Evolutionary conservation across 1,140 invertebrate genomes (phyloP).

Genomic region (Aphaenogaster rudis): DNA sequence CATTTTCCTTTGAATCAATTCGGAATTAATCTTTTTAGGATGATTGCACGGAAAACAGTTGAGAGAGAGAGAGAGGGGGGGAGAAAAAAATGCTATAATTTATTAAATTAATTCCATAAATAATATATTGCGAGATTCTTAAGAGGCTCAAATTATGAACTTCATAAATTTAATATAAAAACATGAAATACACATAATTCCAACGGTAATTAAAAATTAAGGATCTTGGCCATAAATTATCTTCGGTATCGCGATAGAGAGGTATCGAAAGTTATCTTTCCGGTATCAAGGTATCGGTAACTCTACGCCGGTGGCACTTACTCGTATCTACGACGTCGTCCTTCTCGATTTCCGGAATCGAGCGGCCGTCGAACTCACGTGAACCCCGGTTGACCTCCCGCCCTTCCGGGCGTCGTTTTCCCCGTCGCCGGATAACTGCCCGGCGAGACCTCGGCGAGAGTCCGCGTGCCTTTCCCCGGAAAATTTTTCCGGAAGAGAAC

Average conservation of each 20-base stretch:
- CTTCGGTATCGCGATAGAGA: background rate
- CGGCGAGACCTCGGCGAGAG: background rate
- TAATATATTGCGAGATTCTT: background rate
- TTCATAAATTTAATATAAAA: background rate
- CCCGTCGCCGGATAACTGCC: slow-evolving; percentile 16
- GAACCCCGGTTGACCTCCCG: slow-evolving; percentile 29
- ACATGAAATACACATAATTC: background rate
- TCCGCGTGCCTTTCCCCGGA: background rate
- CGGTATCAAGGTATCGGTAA: background rate
- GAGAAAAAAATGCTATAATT: background rate
- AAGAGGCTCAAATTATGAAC: background rate
- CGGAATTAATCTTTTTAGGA: background rate
- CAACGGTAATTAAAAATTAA: background rate
- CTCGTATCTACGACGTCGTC: background rate
- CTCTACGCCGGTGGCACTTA: background rate
- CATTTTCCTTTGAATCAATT: background rate
- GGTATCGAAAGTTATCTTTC: background rate
- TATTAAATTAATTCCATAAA: background rate
- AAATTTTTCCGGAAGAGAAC: slow-evolving; percentile 20
- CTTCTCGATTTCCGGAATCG: slow-evolving; percentile 60
- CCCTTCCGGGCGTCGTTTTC: slow-evolving; percentile 31
- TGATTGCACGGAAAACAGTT: background rate
- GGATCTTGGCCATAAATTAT: background rate
- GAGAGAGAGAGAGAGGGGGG: background rate
- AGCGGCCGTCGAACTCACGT: slow-evolving; percentile 39